Conservation (phyloP, 2,888 invertebrate species). For the Drosophila subquinaria region DNA sequence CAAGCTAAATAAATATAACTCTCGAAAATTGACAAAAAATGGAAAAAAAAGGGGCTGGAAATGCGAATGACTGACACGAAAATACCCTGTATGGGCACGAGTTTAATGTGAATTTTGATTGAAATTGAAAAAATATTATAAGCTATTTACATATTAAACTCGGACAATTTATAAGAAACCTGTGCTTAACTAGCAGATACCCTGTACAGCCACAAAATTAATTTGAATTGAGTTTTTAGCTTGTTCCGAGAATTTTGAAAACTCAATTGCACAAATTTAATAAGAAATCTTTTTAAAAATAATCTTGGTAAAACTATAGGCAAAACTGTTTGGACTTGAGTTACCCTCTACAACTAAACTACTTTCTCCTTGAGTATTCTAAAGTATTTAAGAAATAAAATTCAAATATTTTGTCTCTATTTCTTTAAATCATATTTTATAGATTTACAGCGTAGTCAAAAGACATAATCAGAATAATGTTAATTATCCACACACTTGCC, state of each 20-base stretch:
- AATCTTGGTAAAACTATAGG: no score
- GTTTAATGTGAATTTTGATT: neutral
- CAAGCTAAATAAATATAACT: conserved; percentile 71
- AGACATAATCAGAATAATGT: neutral
- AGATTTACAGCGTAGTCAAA: no score
- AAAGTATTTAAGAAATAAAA: no score
- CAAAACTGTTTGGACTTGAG: no score
- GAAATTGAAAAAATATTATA: neutral
- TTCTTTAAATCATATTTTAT: no score
- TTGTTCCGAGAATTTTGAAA: no score
- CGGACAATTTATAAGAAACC: accelerated
- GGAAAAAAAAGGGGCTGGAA: neutral
- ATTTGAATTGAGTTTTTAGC: neutral
- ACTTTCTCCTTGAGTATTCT: no score
- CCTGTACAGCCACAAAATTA: neutral
- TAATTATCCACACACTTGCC: neutral
- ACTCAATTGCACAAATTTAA: neutral
- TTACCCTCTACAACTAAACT: no score
- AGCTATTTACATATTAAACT: neutral
- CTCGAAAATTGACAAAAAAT: conserved; percentile 44
- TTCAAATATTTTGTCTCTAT: no score
- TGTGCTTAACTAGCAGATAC: neutral
- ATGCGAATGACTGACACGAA: neutral
- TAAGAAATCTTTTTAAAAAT: neutral
- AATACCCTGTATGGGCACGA: conserved; percentile 5